phyloP scores from a whole-genome alignment of 2,888 invertebrate genomes.

The Brenthis ino region DNA sequence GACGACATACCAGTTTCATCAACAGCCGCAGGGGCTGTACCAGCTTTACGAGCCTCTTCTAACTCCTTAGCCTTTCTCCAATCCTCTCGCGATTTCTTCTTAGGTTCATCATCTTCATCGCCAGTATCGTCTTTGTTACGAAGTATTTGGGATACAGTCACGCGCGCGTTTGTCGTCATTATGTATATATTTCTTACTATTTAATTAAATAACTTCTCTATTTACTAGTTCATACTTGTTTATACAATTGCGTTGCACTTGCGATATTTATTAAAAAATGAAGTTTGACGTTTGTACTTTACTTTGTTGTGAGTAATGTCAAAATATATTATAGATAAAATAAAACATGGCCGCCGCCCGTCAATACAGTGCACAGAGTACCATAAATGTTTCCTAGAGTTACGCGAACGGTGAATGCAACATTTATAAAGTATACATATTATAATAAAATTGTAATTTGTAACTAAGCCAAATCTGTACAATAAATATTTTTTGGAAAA shows the following conservation, averaged over 20 bases:
- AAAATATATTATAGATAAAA: neutral
- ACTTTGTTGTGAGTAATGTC: neutral
- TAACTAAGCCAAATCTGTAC: too few relatives aligned
- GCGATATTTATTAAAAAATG: neutral
- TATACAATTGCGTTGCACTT: slow-evolving; percentile 4
- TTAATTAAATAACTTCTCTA: neutral
- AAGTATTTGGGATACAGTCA: slow-evolving; percentile 88
- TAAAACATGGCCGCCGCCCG: too few relatives aligned
- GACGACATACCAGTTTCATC: slow-evolving; percentile 84
- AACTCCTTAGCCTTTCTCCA: slow-evolving; percentile 98
- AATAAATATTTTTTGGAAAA: too few relatives aligned
- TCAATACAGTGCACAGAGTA: neutral
- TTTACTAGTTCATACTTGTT: neutral
- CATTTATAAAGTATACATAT: too few relatives aligned
- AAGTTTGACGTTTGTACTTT: neutral
- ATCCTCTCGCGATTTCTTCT: slow-evolving; percentile 95
- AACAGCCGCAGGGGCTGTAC: slow-evolving; percentile 95
- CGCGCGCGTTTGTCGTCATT: slow-evolving; percentile 68
- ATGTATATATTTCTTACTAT: slow-evolving; percentile 1
- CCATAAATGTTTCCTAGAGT: too few relatives aligned
- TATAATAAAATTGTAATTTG: too few relatives aligned
- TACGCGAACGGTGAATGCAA: too few relatives aligned
- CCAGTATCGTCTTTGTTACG: slow-evolving; percentile 83
- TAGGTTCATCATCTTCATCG: slow-evolving; percentile 87
- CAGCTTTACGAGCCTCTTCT: slow-evolving; percentile 98